Evolutionary conservation across 2,797 vertebrate genomes (phyloP), one percentile per base, ranked within the genome.

Genomic region (Psittacula derbiana): DNA sequence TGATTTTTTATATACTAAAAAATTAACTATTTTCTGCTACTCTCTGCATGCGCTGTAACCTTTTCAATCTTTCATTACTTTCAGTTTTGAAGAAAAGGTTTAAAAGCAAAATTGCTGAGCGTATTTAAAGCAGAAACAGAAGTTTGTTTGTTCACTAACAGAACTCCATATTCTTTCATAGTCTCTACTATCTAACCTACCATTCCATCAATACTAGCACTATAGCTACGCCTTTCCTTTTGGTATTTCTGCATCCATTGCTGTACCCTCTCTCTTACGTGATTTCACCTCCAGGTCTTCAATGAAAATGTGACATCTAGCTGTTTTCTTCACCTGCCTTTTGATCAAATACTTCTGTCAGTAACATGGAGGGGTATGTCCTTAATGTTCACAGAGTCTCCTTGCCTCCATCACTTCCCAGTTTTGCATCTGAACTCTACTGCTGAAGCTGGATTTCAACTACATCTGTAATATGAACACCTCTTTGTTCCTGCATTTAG

Each of bases 171-270:
- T 38, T 83, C 19, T 79, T 70, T n/a, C 41, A 31, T 3, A 43
- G 49, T 18, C n/a, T 86, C 8, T 30, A 23, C 44, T 33, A 72
- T 6, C n/a, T 38, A 62, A 44, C 8, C 1, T 78, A 27, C 16
- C 2, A 3, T 76, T 80, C 46, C 41, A 82, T 46, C 62, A 70
- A 4, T 31, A n/a, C 33, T 25, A 40, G 8, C 27, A 43, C 58
- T 10, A 4, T 2, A 62, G 36, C 0, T 0, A 55, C 19, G 10
- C 27, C 19, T 76, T 66, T 76, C 27, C 33, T 70, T 70, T 50
- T 11, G 36, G 27, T 33, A 50, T 66, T 66, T 81, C 74, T 92
- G 40, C 10, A 80, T 70, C n/a, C 43, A 31, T 9, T 41, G 31
- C 46, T n/a, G 14, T 66, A 79, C 58, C 12, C 44, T 67, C 30